These are phyloP conservation scores for Pseudonaja textilis DNA, from an alignment of 2,113 vertebrate genomes.

Conservation along the genomic window DNA sequence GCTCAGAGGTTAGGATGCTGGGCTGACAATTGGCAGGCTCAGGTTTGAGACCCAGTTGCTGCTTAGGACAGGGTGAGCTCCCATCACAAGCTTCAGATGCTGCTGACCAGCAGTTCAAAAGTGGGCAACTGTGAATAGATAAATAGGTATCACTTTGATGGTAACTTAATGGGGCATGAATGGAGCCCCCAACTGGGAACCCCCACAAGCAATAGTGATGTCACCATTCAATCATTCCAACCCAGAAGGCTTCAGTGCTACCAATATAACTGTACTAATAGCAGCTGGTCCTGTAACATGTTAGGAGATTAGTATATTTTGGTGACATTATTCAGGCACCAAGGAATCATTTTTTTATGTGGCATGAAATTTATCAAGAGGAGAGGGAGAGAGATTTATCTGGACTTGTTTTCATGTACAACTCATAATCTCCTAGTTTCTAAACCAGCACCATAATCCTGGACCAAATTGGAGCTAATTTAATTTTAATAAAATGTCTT, in stretches of 20 bases:
- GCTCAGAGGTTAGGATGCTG: background rate
- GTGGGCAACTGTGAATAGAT: background rate
- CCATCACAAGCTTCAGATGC: background rate
- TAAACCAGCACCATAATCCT: no score
- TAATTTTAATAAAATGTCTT: background rate
- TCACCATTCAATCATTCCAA: no score
- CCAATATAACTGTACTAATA: no score
- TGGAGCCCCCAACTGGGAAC: no score
- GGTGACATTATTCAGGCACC: background rate
- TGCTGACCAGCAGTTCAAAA: background rate
- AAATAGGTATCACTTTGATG: background rate
- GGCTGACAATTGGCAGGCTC: background rate
- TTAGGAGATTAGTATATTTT: conserved; percentile 11
- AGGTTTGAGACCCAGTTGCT: background rate
- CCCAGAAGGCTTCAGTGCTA: no score
- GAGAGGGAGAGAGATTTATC: no score
- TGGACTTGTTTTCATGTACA: no score
- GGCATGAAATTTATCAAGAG: background rate
- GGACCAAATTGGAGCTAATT: no score
- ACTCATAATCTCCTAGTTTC: no score
- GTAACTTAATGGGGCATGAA: no score
- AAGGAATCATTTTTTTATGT: background rate
- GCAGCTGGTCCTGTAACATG: background rate
- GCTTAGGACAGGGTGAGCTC: background rate
- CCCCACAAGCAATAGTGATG: no score